Base-by-base conservation (phyloP, 2,888 invertebrate species). In the Drosophila kambysellisi region DNA sequence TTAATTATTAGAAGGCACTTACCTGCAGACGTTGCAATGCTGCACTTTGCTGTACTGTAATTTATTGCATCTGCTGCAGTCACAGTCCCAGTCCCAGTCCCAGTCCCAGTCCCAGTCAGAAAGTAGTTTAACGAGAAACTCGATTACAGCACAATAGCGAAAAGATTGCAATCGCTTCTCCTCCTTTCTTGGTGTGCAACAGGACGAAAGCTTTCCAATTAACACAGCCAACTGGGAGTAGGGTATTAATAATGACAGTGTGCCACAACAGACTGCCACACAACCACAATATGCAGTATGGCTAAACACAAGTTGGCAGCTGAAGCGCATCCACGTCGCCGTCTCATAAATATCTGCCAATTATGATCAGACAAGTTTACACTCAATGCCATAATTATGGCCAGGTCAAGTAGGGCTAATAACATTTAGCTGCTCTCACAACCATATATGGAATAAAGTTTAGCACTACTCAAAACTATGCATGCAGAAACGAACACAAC, bases 1-100 rank as follows among this genome's bases (percentile, higher is more conserved):
- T 70, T 58, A 66, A 66, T 74, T 79, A 64, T 68, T 58, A 53
- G 60, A 37, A 32, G 50, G 12, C 54, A 70, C 67, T 79, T 79
- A 75, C 70, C 76, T 78, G 65, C 35, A 43, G 46, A 46, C 57
- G 30, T 52, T n/a, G 32, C 39, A 15, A 29, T 30, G 15, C 50
- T n/a, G 48, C 50, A 41, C 30, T 50, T 56, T 35, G 15, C 33
- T 25, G 29, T 54, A 33, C 48, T 33, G 48, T 35, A 33, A 70
- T 70, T 61, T 46, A 56, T 61, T 12, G 52, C 20, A 39, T n/a
- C 37, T 35, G 17, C 30, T n/a, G 32, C 37, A 46, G 35, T n/a
- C 25, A 2, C 68, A 57, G 41, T 46, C 57, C 46, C 33, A 56
- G 46, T 25, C 46, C 25, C 68, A 57, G 41, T 46, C 57, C 46